Conservation (phyloP, 2,113 vertebrate genomes). For the Felis chaus region DNA sequence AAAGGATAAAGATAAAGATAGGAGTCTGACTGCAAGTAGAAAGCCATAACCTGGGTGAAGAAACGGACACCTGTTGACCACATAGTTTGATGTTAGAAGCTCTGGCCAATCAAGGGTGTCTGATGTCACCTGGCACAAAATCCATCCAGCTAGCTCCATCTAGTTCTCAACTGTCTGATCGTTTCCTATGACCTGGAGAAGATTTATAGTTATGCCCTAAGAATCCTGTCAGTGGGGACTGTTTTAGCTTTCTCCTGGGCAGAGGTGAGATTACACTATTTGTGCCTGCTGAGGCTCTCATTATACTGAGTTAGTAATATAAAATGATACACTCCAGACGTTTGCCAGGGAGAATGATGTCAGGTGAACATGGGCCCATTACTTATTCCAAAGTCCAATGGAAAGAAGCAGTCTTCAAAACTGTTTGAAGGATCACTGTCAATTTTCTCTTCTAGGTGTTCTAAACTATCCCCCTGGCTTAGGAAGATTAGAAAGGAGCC, state of each 20-base stretch:
- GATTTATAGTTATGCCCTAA: not conserved
- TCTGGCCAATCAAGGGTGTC: not conserved
- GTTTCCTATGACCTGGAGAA: not conserved
- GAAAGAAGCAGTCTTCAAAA: slow-evolving; percentile 9
- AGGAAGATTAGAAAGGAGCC: not conserved
- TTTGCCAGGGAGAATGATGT: not conserved
- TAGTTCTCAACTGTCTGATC: not conserved
- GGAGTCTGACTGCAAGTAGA: not conserved
- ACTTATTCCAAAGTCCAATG: slow-evolving; percentile 4
- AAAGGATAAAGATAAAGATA: not conserved
- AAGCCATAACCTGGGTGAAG: not conserved
- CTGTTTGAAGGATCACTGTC: not conserved
- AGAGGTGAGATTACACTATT: not conserved
- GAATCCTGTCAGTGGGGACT: not conserved
- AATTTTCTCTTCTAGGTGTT: not conserved
- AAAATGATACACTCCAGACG: not conserved
- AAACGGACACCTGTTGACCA: not conserved
- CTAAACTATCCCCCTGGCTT: not conserved
- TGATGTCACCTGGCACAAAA: not conserved
- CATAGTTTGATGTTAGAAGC: not conserved
- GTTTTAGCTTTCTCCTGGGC: not conserved
- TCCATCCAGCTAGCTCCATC: not conserved
- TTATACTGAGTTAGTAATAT: not conserved
- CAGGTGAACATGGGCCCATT: not conserved
- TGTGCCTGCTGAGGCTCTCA: not conserved